Base-by-base conservation (phyloP, 2,888 invertebrate genomes). In the Noctua janthina region DNA sequence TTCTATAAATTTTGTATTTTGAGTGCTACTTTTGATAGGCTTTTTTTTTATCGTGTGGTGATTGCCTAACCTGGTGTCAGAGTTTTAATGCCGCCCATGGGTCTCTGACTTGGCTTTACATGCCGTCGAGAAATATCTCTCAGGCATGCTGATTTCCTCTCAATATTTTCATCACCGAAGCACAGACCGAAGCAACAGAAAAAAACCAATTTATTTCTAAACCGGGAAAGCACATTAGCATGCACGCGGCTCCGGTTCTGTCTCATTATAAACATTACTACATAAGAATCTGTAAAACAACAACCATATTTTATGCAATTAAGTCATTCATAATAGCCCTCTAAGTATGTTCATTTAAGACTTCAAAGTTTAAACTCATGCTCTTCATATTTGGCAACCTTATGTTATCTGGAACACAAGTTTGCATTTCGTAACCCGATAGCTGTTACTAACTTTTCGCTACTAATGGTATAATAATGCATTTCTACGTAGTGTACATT, bases 321-420 rank as follows among this genome's bases (percentile, higher is more conserved):
- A 56, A 56, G 23, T 23, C 3, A 39, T 39, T 39, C 56, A 0
- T 23, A 20, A 1, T 7, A 54, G 7, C 8, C 23, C 54, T 54
- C 0, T 54, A 17, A 6, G 6, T 20, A 23, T 56, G 23, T 23
- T 54, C 54, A 23, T 54, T 54, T 23, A 7, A 54, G 23, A 59
- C 11, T 29, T n/a, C n/a, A 29, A 29, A 62, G 62, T 15, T 7
- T 20, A 17, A 1, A 66, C 20, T 20, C 39, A 56, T 49, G 3
- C 11, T 76, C 62, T 77, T 62, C n/a, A 29, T 17, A 29, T 64
- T 78, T 78, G 64, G 10, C 78, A 78, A 78, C 78, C 77, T n/a
- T 43, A 29, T 2, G 1, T 62, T 59, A 46, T 46, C 29, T 46
- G 35, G n/a, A 76, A 49, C 29, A 35, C 23, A 35, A 46, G 46